Conservation (phyloP, 2,113 vertebrate genomes). For the Nothoprocta pentlandii region DNA sequence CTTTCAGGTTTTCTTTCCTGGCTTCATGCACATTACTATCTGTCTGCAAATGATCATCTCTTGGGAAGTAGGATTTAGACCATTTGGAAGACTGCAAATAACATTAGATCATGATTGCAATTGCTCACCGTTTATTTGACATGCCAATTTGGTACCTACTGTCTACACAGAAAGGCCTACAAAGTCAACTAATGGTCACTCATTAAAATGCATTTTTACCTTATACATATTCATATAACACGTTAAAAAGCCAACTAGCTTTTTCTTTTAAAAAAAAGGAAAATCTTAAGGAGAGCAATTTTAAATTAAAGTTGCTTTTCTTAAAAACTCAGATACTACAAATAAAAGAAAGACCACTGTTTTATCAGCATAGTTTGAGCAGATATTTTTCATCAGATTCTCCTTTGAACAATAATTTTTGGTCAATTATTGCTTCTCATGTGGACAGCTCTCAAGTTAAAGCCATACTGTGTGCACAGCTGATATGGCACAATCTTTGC, state of each 20-base stretch:
- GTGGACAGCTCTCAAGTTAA: constrained; percentile 43
- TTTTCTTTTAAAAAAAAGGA: background rate
- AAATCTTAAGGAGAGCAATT: constrained; percentile 31
- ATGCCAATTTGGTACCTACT: background rate
- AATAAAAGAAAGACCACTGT: constrained; percentile 8
- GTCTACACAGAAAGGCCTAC: constrained; percentile 1
- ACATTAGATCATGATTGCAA: background rate
- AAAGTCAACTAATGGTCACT: constrained; percentile 39
- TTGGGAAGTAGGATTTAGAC: background rate
- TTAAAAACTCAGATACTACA: constrained; percentile 19
- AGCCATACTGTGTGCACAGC: constrained; percentile 44
- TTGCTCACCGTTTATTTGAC: constrained; percentile 22
- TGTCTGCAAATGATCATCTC: background rate
- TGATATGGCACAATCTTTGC: constrained; percentile 68
- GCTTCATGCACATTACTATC: background rate
- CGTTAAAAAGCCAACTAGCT: background rate
- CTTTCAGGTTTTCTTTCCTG: background rate
- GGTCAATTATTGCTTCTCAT: constrained; percentile 34
- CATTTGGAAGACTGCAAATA: constrained; percentile 6
- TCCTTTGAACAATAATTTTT: constrained; percentile 36
- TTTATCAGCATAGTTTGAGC: background rate
- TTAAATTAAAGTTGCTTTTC: constrained; percentile 17
- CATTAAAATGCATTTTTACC: constrained; percentile 53
- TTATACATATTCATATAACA: constrained; percentile 46
- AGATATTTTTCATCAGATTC: constrained; percentile 33